Base-by-base conservation (phyloP, 2,113 vertebrate species). In the Malaclemys terrapin region DNA sequence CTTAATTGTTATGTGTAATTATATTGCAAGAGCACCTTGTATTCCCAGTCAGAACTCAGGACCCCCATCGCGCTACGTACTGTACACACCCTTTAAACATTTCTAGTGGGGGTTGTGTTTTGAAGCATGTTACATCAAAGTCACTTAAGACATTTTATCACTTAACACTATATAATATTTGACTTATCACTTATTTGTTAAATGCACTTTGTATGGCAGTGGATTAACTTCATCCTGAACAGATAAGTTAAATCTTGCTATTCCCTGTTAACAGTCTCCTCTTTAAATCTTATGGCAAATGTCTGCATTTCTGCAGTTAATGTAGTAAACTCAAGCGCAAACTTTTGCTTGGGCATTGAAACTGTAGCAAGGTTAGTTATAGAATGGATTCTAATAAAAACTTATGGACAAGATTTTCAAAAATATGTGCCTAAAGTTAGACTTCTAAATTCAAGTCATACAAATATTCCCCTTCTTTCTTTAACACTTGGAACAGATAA, bases 1-100 rank as follows among this genome's bases (percentile, higher is more conserved):
- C 2, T 82, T 53, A 0, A 0, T n/a, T 1, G 0, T 31, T 10
- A 4, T 9, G 14, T 52, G 59, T 3, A 5, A 0, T 57, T 79
- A 2, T 53, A 25, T 54, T 87, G 49, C 53, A 78, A 2, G 84
- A 52, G 9, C 1, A 17, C 17, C 14, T 19, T n/a, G 16, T 50
- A 72, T 16, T 42, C 50, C 31, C 31, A n/a, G 29, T 25, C 11
- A 54, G 80, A 54, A 54, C 11, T n/a, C 53, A 8, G 35, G 11
- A 14, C n/a, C 13, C 13, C 24, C 6, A 5, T 38, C 9, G 1
- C 35, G 19, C 78, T 80, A 19, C 10, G 6, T 35, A 27, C 7
- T 69, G 35, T n/a, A 31, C 62, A n/a, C 35, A 42, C 22, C 31
- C 6, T 53, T 35, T 69, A 19, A 69, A 72, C 65, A 38, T 13